Percentiles rank a stretch among this genome's conserved stretches.
Evolutionary conservation across 2,113 vertebrate species (phyloP).

Genomic region (Cygnus buccinator): DNA sequence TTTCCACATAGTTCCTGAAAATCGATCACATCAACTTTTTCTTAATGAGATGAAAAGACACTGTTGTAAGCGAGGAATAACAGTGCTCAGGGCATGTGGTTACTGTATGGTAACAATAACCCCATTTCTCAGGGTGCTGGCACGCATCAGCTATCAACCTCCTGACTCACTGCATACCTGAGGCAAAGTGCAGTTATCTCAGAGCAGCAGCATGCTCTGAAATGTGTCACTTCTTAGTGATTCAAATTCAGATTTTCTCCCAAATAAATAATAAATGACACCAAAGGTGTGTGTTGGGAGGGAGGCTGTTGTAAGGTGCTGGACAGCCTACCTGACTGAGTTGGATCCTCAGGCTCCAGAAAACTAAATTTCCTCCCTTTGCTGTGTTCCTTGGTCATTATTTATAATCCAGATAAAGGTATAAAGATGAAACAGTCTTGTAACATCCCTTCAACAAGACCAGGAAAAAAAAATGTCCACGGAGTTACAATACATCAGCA

Average conservation of each 20-base stretch:
- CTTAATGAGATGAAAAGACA: conserved; percentile 24
- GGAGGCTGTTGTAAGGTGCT: neutral
- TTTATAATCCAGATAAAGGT: neutral
- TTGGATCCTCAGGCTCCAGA: neutral
- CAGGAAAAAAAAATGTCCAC: neutral
- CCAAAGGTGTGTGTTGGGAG: neutral
- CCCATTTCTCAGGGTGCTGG: conserved; percentile 10
- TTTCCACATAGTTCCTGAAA: conserved; percentile 27
- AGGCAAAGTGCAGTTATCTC: conserved; percentile 50
- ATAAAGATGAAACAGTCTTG: neutral
- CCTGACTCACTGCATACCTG: conserved; percentile 39
- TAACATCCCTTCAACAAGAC: neutral
- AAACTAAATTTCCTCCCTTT: neutral
- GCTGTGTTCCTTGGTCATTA: neutral
- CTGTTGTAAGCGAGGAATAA: conserved; percentile 19
- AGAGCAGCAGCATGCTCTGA: neutral
- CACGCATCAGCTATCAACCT: conserved; percentile 18
- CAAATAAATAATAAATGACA: conserved; percentile 47
- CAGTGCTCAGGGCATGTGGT: conserved; percentile 12
- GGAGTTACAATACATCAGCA: neutral
- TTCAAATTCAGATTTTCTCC: conserved; percentile 18
- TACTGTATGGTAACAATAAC: conserved; percentile 28
- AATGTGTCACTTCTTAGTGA: conserved; percentile 15
- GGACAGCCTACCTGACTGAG: neutral
- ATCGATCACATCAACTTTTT: neutral